Evolutionary conservation across 2,888 invertebrate genomes (phyloP).

Genomic region (Altica lythri): DNA sequence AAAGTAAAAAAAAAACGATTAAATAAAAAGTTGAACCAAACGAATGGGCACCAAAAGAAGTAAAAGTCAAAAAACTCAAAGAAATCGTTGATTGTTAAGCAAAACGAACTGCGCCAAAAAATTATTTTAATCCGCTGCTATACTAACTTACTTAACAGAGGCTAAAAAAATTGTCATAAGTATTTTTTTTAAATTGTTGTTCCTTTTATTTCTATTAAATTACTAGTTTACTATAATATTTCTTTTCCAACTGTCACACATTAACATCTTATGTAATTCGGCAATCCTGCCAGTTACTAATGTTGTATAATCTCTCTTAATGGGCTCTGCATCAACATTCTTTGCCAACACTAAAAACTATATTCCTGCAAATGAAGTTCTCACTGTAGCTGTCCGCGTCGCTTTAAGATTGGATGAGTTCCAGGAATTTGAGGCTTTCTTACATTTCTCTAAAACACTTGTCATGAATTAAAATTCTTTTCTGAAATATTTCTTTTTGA

Average conservation of each 20-base stretch:
- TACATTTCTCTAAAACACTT: neutral
- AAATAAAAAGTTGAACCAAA: no score
- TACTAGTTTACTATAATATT: neutral
- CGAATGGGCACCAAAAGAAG: no score
- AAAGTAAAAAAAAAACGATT: no score
- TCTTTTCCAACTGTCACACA: neutral
- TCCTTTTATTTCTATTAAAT: neutral
- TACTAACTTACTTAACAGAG: no score
- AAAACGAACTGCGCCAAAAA: no score
- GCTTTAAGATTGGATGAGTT: slow-evolving; percentile 9
- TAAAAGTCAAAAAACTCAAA: no score
- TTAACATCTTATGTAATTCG: slow-evolving; percentile 6
- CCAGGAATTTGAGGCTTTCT: slow-evolving; percentile 10
- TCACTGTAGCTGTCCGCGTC: slow-evolving; percentile 8
- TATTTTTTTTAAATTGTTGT: neutral
- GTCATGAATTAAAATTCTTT: slow-evolving; percentile 14
- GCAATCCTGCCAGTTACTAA: slow-evolving; percentile 30
- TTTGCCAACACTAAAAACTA: slow-evolving; percentile 37
- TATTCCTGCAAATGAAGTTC: slow-evolving; percentile 29
- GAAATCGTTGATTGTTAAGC: no score
- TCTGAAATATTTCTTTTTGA: slow-evolving; percentile 11
- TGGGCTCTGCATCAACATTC: slow-evolving; percentile 35
- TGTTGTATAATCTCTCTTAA: slow-evolving; percentile 38
- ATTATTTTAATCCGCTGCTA: no score
- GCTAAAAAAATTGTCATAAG: no score